Evolutionary conservation across 2,113 vertebrate species (phyloP).

Genomic region (Notechis scutatus): DNA sequence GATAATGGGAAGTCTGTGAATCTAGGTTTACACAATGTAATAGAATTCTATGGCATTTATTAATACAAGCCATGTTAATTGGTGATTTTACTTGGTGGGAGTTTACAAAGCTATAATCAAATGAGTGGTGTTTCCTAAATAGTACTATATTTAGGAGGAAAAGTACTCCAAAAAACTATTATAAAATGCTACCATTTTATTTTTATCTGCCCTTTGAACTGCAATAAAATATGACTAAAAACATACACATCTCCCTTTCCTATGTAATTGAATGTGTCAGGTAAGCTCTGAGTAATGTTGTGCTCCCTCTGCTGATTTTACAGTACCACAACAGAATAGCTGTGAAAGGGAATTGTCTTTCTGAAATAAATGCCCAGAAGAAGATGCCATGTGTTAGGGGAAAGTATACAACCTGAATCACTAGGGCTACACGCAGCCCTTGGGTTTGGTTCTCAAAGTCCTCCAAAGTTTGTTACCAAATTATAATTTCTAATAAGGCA

Average conservation of each 20-base stretch:
- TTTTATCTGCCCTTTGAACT: conserved; percentile 5
- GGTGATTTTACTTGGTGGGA: background rate
- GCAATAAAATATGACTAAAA: background rate
- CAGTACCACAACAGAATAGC: conserved; percentile 42
- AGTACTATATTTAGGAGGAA: background rate
- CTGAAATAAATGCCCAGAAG: background rate
- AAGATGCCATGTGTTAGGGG: background rate
- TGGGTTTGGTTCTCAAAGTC: background rate
- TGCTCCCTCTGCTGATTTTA: conserved; percentile 66
- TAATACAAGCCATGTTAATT: background rate
- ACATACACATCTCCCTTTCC: conserved; percentile 3
- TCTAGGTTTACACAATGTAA: background rate
- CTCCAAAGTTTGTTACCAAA: background rate
- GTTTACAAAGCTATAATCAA: background rate
- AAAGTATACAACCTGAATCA: background rate
- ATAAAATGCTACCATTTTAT: background rate
- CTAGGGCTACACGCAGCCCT: background rate
- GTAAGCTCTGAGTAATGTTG: conserved; percentile 45
- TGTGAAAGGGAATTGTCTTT: background rate
- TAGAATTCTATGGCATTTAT: background rate
- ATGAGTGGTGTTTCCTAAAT: background rate
- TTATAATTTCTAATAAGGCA: background rate
- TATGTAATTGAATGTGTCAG: conserved; percentile 24
- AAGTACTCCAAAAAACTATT: background rate
- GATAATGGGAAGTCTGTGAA: background rate